Percentiles rank a stretch among this genome's conserved stretches.
Evolutionary conservation across 2,797 vertebrate genomes (phyloP).

Genomic region (Sebastes steindachneri): DNA sequence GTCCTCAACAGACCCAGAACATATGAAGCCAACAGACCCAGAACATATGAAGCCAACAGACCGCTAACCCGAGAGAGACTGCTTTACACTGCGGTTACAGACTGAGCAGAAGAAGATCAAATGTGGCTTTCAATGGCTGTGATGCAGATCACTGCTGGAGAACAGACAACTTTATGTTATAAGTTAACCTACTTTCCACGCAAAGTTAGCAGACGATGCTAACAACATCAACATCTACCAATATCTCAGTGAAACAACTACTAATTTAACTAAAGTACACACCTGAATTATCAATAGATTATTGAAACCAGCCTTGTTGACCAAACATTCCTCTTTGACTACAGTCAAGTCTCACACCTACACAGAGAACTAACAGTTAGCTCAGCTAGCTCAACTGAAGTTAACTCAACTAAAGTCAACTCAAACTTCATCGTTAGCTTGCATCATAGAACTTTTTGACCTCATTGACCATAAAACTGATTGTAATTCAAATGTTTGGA

Average conservation of each 20-base stretch:
- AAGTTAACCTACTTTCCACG: not conserved
- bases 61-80: not conserved
- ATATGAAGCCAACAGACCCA: too few species aligned
- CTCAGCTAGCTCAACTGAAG: not conserved
- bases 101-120: not conserved
- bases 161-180: not conserved
- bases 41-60: not conserved
- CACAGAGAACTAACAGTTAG: not conserved
- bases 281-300: not conserved
- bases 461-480: not conserved
- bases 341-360: not conserved
- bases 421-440: not conserved
- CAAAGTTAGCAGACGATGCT: not conserved
- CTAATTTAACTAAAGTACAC: not conserved
- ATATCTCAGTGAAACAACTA: not conserved
- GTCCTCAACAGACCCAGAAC: not conserved
- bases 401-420: not conserved
- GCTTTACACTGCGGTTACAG: not conserved
- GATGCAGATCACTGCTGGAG: not conserved
- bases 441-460: not conserved
- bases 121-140: too few species aligned
- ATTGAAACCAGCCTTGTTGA: not conserved
- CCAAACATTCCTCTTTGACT: not conserved
- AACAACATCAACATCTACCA: not conserved
- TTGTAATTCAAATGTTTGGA: too few species aligned